phyloP scores from a whole-genome alignment of 2,888 invertebrate species.

The Plagiodera versicolora region DNA sequence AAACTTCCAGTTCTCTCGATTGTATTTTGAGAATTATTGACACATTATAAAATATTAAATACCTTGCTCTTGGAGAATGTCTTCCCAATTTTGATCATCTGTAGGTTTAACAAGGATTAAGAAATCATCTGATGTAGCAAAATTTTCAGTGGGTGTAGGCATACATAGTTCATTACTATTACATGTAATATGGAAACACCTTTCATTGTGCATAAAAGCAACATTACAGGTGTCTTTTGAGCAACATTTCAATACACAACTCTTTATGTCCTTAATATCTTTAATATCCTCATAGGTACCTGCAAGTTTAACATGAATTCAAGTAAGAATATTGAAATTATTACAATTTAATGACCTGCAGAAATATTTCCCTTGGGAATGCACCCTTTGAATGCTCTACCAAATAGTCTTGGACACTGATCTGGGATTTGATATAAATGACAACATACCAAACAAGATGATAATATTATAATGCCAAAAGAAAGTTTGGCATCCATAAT shows the following conservation, averaged over 20 bases:
- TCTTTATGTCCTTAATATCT: conserved; percentile 59
- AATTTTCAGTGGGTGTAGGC: conserved; percentile 65
- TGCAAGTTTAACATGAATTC: conserved; percentile 24
- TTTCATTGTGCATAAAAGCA: conserved; percentile 73
- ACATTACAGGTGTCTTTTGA: conserved; percentile 71
- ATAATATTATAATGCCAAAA: conserved; percentile 13
- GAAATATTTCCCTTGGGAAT: conserved; percentile 49
- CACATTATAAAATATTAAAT: neutral
- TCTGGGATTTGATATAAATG: conserved; percentile 28
- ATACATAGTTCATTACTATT: conserved; percentile 70
- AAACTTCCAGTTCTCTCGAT: no score
- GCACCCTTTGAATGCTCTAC: conserved; percentile 47
- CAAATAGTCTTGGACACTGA: conserved; percentile 47
- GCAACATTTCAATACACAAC: conserved; percentile 72
- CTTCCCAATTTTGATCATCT: conserved; percentile 59
- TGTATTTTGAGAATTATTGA: no score
- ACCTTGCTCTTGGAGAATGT: conserved; percentile 49
- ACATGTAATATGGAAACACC: conserved; percentile 79
- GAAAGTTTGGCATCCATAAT: neutral
- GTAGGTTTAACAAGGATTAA: conserved; percentile 78
- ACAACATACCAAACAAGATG: conserved; percentile 25
- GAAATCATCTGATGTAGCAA: conserved; percentile 62
- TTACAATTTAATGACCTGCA: conserved; percentile 41
- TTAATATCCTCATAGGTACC: conserved; percentile 60
- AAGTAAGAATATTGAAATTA: neutral